Evolutionary conservation across 1,140 invertebrate species (phyloP), one percentile per base, ranked within the genome.

Genomic region (Carposina sasakii): DNA sequence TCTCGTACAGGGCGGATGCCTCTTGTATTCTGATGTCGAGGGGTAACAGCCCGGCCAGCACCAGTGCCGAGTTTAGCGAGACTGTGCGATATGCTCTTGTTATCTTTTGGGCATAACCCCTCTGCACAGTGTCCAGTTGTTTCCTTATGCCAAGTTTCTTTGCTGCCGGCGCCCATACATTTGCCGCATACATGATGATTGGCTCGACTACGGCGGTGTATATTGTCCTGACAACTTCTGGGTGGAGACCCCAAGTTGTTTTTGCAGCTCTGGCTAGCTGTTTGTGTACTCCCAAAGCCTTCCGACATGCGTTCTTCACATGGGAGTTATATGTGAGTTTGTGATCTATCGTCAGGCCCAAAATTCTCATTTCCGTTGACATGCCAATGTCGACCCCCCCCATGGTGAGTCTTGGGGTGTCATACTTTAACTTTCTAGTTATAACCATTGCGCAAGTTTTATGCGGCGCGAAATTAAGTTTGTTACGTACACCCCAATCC

Each of bases 391-490:
- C 24, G 24, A 28, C 12, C 24, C 24, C n/a, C n/a, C n/a, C n/a
- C n/a, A n/a, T n/a, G n/a, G n/a, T n/a, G n/a, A n/a, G n/a, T n/a
- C n/a, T n/a, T n/a, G 41, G 46, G 9, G 20, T 6, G 31, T 44
- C 33, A 13, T 23, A 49, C 17, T 45, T 45, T 3, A 56, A 40
- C 39, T 54, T 49, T 12, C 20, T 48, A 6, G 52, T 54, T 24
- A 49, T 8, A 1, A 45, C 16, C 42, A 54, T 47, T 12, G 53
- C 53, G 16, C 23, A 16, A n/a, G 48, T 56, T 36, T 56, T 56
- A 13, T 55, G 42, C 23, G 53, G n/a, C 24, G 53, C 48, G 21
- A 50, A 55, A 5, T 34, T 45, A 0, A 55, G 42, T 43, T 51
- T 55, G 22, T 55, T 55, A 6, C 30, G 13, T 8, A 10, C 13